Evolutionary conservation across 2,888 invertebrate genomes (phyloP).

Genomic region (Carterocephalus palaemon): DNA sequence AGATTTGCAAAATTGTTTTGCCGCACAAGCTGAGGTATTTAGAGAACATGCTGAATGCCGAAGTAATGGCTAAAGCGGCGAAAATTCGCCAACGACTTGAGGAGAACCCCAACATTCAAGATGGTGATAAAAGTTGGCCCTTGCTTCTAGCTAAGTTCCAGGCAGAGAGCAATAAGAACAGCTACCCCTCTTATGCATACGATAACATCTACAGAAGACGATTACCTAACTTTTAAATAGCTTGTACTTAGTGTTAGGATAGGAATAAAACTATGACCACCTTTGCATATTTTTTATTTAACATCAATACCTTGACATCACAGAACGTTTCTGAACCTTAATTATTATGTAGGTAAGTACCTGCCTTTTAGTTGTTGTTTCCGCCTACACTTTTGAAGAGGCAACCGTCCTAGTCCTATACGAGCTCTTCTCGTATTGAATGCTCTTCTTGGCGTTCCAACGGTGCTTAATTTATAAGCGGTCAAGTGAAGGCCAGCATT

Average conservation of each 20-base stretch:
- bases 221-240: constrained; percentile 39
- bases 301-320: too few relatives aligned
- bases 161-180: constrained; percentile 43
- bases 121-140: constrained; percentile 63
- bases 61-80: constrained; percentile 66
- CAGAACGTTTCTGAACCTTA: too few relatives aligned
- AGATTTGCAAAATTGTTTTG: constrained; percentile 65
- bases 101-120: constrained; percentile 56
- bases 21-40: constrained; percentile 67
- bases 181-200: constrained; percentile 35
- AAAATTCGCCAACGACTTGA: constrained; percentile 62
- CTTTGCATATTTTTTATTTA: too few relatives aligned
- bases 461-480: too few relatives aligned
- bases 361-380: too few relatives aligned
- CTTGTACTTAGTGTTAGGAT: not conserved
- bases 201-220: constrained; percentile 44
- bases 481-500: too few relatives aligned
- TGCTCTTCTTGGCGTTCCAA: too few relatives aligned
- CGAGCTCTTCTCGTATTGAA: too few relatives aligned
- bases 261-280: not conserved
- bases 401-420: too few relatives aligned
- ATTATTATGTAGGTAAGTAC: too few relatives aligned
- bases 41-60: constrained; percentile 69
- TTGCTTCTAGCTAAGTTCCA: constrained; percentile 58
- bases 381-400: too few relatives aligned